Conservation (phyloP, 1,140 invertebrate genomes). For the Cheumatopsyche charites region DNA sequence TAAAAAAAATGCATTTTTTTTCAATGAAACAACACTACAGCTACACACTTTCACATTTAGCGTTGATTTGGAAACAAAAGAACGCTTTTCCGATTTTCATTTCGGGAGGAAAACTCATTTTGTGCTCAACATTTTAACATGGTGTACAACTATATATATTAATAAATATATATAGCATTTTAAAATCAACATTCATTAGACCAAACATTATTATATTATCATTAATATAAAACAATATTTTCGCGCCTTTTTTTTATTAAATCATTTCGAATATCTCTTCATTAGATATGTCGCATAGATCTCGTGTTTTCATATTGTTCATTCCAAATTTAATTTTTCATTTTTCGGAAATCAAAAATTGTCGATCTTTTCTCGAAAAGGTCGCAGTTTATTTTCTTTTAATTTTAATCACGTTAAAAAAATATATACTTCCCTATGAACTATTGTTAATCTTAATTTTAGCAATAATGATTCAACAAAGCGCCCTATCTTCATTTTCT, state of each 20-base stretch:
- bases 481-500: neutral
- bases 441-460: conserved; percentile 33
- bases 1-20: neutral
- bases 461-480: conserved; percentile 38
- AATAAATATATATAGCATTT: conserved; percentile 42
- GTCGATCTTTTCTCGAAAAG: too few relatives aligned
- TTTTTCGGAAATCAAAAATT: too few relatives aligned
- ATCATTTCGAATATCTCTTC: neutral
- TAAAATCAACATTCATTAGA: conserved; percentile 40
- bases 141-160: conserved; percentile 43
- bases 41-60: too few relatives aligned
- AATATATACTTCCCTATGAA: conserved; percentile 44
- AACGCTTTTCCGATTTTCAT: neutral
- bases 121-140: conserved; percentile 47
- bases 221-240: conserved; percentile 24
- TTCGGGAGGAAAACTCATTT: conserved; percentile 40
- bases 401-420: conserved; percentile 40
- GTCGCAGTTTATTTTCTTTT: too few relatives aligned
- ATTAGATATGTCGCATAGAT: neutral
- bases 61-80: neutral
- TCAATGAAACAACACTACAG: neutral
- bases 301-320: neutral
- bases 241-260: neutral
- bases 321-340: too few relatives aligned
- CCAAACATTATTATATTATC: conserved; percentile 40